Percentiles rank a stretch among this genome's conserved stretches.
Evolutionary conservation across 2,888 invertebrate genomes (phyloP).

Genomic region (Lordiphosa andalusiaca): DNA sequence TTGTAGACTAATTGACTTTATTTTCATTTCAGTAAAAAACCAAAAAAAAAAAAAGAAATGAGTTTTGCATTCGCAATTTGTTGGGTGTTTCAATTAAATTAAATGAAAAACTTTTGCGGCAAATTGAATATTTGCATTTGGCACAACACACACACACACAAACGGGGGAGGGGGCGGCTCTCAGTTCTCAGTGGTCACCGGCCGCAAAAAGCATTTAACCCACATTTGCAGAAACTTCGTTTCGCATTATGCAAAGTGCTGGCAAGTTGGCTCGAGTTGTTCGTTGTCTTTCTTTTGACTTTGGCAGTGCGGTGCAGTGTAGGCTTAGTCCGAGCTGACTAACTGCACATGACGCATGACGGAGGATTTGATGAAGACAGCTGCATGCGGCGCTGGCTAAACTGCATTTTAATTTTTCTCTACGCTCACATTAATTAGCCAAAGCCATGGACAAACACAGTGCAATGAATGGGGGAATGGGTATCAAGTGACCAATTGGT

Average conservation of each 20-base stretch:
- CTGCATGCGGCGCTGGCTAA: constrained; percentile 32
- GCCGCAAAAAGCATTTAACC: constrained; percentile 74
- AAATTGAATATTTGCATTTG: constrained; percentile 63
- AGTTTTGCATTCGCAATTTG: constrained; percentile 29
- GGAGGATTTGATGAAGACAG: constrained; percentile 23
- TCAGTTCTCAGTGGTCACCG: constrained; percentile 46
- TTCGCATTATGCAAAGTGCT: constrained; percentile 53
- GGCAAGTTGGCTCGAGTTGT: constrained; percentile 24
- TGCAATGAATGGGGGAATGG: constrained; percentile 41
- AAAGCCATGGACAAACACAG: constrained; percentile 31
- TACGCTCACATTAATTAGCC: constrained; percentile 60
- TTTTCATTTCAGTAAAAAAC: constrained; percentile 26
- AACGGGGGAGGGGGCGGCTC: constrained; percentile 4
- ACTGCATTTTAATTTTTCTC: constrained; percentile 64
- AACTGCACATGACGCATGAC: constrained; percentile 18
- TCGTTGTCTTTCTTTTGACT: constrained; percentile 21
- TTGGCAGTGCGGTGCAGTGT: constrained; percentile 19
- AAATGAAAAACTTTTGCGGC: constrained; percentile 51
- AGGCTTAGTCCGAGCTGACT: constrained; percentile 19
- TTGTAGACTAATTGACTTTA: constrained; percentile 62
- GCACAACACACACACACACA: constrained; percentile 26
- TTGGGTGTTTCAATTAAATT: constrained; percentile 57
- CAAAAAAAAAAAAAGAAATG: neutral
- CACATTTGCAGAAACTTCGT: constrained; percentile 62
- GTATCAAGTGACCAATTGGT: constrained; percentile 68